Base-by-base conservation (phyloP, 2,797 vertebrate species). In the Odontamblyopus rebecca region DNA sequence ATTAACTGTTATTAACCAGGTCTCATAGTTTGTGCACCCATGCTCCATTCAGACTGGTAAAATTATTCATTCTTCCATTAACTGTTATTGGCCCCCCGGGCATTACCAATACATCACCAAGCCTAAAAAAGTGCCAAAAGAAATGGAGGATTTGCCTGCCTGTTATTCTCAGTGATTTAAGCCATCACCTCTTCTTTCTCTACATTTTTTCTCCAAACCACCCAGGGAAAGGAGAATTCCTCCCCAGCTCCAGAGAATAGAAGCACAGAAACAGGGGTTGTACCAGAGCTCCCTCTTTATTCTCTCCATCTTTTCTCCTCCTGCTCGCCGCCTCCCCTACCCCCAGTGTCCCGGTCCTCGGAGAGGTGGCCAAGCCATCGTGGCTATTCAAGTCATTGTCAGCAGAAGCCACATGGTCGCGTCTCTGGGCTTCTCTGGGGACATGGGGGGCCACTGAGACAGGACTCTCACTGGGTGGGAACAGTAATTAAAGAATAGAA, bases 401-500 rank as follows among this genome's bases (percentile, higher is more conserved):
- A 92, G 86, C 64, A 64, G 38, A 84, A 90, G 89, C 87, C 90
- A 89, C 91, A 92, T 92, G 90, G 88, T 79, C 77, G 82, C 88
- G 82, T 91, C 87, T 88, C 88, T 86, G 73, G 81, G 85, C 85
- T 88, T 87, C 89, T 92, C 91, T 66, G 84, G 91, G 90, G 92
- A 92, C 82, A 67, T 68, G 71, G 80, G 70, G 65, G 68, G 81
- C 44, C 77, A 71, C 72, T 51, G 82, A 88, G 86, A 86, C 82
- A 79, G 84, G 81, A 85, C 73, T 77, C 85, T 89, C 82, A 63
- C 89, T 89, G 89, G 92, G 89, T 91, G 90, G 93, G 91, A 90
- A 90, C 86, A 90, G 90, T 92, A 93, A 91, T 92, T 93, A 92
- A 91, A 92, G 90, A 92, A 91, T 88, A 89, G 89, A 89, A 79